Percentiles rank a stretch among this genome's conserved stretches.
These are phyloP conservation scores for Philonicus albiceps DNA, from an alignment of 2,888 invertebrate genomes.

Conservation along the genomic window DNA sequence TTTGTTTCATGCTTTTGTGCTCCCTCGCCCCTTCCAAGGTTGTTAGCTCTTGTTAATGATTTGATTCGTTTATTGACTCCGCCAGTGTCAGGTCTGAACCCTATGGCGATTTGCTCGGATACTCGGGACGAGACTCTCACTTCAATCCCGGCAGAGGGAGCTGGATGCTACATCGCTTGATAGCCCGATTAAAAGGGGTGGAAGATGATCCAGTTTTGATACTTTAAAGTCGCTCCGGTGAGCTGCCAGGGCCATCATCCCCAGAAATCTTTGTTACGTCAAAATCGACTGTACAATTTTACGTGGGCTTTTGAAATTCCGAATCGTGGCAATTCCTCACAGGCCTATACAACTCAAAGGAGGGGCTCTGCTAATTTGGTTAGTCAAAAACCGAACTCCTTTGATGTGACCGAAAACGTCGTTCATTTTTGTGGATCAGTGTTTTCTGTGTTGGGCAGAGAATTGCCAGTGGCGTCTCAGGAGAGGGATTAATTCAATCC, in stretches of 20 bases:
- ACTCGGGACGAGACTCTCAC: neutral
- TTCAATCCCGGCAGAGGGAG: neutral
- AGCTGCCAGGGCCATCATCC: neutral
- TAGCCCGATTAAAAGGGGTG: slow-evolving; percentile 32
- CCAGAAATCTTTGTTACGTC: neutral
- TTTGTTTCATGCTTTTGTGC: slow-evolving; percentile 16
- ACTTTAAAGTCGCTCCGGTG: neutral
- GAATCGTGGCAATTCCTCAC: neutral
- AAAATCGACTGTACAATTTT: slow-evolving; percentile 4
- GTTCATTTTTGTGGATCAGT: neutral
- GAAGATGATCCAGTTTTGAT: slow-evolving; percentile 23
- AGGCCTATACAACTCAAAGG: neutral
- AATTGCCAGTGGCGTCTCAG: neutral
- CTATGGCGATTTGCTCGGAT: slow-evolving; percentile 10
- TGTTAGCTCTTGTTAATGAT: slow-evolving; percentile 34
- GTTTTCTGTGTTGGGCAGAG: neutral
- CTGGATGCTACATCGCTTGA: neutral
- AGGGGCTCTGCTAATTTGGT: neutral
- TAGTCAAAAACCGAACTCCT: slow-evolving; percentile 16
- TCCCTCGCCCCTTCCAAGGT: neutral
- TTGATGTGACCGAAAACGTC: slow-evolving; percentile 45
- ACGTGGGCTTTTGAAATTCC: neutral
- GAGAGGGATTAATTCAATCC: neutral
- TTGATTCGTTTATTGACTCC: slow-evolving; percentile 39
- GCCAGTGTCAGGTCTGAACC: slow-evolving; percentile 18